These are phyloP conservation scores for Leucoraja ocellata DNA, from an alignment of 2,797 vertebrate genomes.

Conservation along the genomic window DNA sequence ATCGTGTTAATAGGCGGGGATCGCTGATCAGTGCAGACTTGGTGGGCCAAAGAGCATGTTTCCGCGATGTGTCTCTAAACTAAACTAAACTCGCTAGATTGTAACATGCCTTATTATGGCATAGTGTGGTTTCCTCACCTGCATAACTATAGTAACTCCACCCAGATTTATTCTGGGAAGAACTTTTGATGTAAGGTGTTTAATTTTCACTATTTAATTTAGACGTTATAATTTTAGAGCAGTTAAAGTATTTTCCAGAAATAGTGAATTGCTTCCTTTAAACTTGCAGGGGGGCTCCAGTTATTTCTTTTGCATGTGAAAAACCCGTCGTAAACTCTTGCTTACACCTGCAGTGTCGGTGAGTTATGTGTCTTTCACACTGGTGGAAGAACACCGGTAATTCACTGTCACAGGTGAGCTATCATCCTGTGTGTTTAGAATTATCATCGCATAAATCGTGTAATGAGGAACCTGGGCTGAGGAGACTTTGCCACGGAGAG, in stretches of 20 bases:
- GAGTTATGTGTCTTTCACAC: slow-evolving; percentile 23
- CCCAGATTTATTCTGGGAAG: not conserved
- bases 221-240: not conserved
- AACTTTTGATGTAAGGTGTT: slow-evolving; percentile 17
- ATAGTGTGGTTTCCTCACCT: too few relatives aligned
- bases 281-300: not conserved
- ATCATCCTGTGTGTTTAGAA: slow-evolving; percentile 29
- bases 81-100: not conserved
- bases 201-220: not conserved
- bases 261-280: not conserved
- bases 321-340: not conserved
- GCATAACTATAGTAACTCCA: not conserved
- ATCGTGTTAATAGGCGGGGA: too few relatives aligned
- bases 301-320: not conserved
- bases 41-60: too few relatives aligned
- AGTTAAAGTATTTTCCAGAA: not conserved
- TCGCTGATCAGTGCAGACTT: too few relatives aligned
- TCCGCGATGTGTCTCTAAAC: too few relatives aligned
- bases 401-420: slow-evolving; percentile 27
- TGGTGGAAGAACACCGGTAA: slow-evolving; percentile 24
- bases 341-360: slow-evolving; percentile 18
- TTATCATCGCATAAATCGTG: slow-evolving; percentile 29
- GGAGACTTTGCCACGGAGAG: not conserved
- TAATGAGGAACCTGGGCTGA: slow-evolving; percentile 29
- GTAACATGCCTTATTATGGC: not conserved